A percentile compares a stretch with the other conserved stretches of the same genome.
Evolutionary conservation across 2,888 invertebrate species (phyloP).

Genomic region (Megalurothrips usitatus): DNA sequence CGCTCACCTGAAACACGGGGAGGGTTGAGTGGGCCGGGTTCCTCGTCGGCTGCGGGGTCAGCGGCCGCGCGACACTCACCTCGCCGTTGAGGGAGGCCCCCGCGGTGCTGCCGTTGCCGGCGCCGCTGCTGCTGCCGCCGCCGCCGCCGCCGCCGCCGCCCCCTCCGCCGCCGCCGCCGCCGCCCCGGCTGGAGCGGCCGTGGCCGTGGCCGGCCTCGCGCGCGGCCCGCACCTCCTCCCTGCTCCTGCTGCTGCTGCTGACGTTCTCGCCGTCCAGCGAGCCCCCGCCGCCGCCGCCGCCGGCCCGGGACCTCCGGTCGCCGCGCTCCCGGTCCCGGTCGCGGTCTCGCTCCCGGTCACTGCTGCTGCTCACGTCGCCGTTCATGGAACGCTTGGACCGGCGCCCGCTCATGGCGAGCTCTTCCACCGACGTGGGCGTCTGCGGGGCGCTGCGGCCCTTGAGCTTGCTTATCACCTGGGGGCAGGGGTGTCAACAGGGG

Average conservation of each 20-base stretch:
- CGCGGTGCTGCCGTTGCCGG: not conserved
- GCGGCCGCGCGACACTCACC: too few species aligned
- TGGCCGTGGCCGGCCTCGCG: not conserved
- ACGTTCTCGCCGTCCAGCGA: not conserved
- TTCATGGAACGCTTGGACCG: constrained; percentile 36
- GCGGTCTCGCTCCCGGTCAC: constrained; percentile 29
- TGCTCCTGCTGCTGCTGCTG: constrained; percentile 9
- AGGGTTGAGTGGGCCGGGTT: too few species aligned
- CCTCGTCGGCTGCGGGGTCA: too few species aligned
- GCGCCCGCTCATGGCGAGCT: constrained; percentile 41
- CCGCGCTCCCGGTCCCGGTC: not conserved
- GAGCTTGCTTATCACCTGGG: constrained; percentile 44
- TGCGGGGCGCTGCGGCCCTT: constrained; percentile 43
- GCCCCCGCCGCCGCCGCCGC: not conserved
- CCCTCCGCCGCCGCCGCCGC: not conserved
- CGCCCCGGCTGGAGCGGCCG: not conserved
- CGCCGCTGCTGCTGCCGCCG: not conserved
- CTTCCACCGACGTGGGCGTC: constrained; percentile 44
- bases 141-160: not conserved
- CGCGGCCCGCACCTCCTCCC: not conserved
- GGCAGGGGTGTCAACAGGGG: constrained; percentile 41
- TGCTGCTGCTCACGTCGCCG: constrained; percentile 36
- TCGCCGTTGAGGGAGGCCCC: not conserved
- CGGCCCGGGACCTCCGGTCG: not conserved
- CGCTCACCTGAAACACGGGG: constrained; percentile 30